Evolutionary conservation across 2,113 vertebrate genomes (phyloP).

Genomic region (Antechinus stuartii): DNA sequence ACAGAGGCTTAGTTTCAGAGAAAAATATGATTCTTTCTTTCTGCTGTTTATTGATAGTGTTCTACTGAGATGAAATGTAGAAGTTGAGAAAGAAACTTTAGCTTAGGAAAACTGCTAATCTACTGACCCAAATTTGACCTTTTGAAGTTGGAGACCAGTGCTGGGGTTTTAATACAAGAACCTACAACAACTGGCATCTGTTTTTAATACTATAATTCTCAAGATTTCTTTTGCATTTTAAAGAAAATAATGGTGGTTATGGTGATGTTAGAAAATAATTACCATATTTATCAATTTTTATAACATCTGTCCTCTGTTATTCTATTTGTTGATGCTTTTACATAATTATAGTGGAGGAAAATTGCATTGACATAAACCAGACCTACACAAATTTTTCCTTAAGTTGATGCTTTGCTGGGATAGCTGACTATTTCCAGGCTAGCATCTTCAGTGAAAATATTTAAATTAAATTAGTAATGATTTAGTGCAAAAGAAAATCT

Average conservation of each 20-base stretch:
- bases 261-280: slow-evolving; percentile 63
- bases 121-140: slow-evolving; percentile 39
- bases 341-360: slow-evolving; percentile 64
- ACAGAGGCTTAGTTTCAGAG: slow-evolving; percentile 53
- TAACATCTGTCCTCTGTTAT: slow-evolving; percentile 55
- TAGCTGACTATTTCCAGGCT: slow-evolving; percentile 59
- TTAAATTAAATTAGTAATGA: slow-evolving; percentile 69
- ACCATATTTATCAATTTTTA: slow-evolving; percentile 56
- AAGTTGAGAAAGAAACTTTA: slow-evolving; percentile 34
- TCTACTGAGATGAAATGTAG: slow-evolving; percentile 38
- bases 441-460: slow-evolving; percentile 66
- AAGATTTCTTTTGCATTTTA: slow-evolving; percentile 56
- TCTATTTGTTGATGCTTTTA: slow-evolving; percentile 58
- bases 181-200: slow-evolving; percentile 25
- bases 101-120: slow-evolving; percentile 15
- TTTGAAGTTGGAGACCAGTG: slow-evolving; percentile 23
- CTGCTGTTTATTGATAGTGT: slow-evolving; percentile 42
- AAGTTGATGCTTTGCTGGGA: slow-evolving; percentile 65
- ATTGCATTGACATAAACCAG: slow-evolving; percentile 67
- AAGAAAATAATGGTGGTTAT: slow-evolving; percentile 39
- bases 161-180: not conserved
- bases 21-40: slow-evolving; percentile 17
- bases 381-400: slow-evolving; percentile 60
- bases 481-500: slow-evolving; percentile 31
- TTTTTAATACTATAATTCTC: slow-evolving; percentile 43